These are phyloP conservation scores for Melanargia galathea DNA, from an alignment of 2,888 invertebrate genomes.

Conservation along the genomic window DNA sequence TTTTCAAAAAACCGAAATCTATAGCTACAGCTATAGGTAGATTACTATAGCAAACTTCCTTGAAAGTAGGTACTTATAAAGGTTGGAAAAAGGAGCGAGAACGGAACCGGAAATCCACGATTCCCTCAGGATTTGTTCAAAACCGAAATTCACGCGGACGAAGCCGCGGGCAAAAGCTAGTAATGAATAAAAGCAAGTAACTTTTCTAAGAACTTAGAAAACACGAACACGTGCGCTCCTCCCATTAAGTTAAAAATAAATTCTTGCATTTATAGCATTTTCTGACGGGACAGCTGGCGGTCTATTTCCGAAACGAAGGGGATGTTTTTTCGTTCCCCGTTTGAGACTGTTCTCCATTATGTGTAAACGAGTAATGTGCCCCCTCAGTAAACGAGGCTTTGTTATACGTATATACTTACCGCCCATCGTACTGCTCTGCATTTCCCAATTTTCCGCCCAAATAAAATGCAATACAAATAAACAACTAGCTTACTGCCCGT, in stretches of 20 bases:
- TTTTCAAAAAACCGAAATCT: too few relatives aligned
- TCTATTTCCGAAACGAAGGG: conserved; percentile 72
- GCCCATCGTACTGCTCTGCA: conserved; percentile 13
- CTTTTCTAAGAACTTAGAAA: conserved; percentile 16
- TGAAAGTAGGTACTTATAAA: too few relatives aligned
- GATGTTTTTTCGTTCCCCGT: conserved; percentile 49
- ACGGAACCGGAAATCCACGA: too few relatives aligned
- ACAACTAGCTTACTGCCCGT: conserved; percentile 10
- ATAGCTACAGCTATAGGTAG: too few relatives aligned
- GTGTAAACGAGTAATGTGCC: conserved; percentile 1
- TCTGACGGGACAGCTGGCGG: conserved; percentile 69
- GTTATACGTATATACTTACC: too few relatives aligned
- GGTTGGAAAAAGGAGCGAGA: too few relatives aligned
- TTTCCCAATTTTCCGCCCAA: conserved; percentile 17
- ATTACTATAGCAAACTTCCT: too few relatives aligned
- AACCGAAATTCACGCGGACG: too few relatives aligned
- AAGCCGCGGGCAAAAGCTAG: too few relatives aligned
- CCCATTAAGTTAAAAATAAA: conserved; percentile 57
- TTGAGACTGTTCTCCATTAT: conserved; percentile 49
- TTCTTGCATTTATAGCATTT: conserved; percentile 63
- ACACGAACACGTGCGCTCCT: conserved; percentile 59
- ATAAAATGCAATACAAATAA: conserved; percentile 12
- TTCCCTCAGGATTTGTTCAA: too few relatives aligned
- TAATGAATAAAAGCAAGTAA: conserved; percentile 5
- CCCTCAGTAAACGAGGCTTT: conserved; percentile 38